Percentiles rank a stretch among this genome's conserved stretches.
Evolutionary conservation across 2,113 vertebrate species (phyloP).

Genomic region (Microcebus ravelobensis): DNA sequence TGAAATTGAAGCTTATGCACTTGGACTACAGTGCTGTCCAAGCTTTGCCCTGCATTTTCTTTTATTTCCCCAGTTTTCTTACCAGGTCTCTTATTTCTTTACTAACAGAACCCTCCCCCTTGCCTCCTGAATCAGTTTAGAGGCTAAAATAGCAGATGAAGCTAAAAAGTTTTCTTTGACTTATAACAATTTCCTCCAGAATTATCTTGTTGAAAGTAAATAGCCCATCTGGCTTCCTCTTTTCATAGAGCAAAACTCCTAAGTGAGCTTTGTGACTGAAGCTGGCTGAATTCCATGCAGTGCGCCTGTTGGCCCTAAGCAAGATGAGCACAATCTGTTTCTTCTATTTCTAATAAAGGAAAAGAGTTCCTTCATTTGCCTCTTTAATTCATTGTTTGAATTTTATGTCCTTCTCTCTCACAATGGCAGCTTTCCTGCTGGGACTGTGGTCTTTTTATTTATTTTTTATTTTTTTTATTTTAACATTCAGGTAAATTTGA

Average conservation of each 20-base stretch:
- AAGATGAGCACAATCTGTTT: constrained; percentile 85
- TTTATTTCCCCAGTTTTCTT: neutral
- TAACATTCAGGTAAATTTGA: constrained; percentile 78
- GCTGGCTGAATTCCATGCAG: constrained; percentile 81
- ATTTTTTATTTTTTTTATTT: neutral
- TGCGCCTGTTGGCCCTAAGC: constrained; percentile 81
- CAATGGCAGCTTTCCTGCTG: constrained; percentile 79
- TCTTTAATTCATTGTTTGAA: constrained; percentile 76
- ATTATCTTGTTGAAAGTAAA: constrained; percentile 84
- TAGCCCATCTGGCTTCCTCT: constrained; percentile 86
- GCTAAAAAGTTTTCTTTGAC: constrained; percentile 83
- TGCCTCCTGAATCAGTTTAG: constrained; percentile 1
- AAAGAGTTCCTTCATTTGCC: constrained; percentile 78
- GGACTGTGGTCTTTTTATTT: constrained; percentile 57
- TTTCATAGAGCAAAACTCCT: constrained; percentile 76
- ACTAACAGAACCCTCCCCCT: neutral
- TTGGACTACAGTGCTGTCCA: fast-evolving
- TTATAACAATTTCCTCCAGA: constrained; percentile 81
- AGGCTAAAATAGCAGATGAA: constrained; percentile 82
- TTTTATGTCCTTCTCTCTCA: constrained; percentile 78
- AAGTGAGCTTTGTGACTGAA: constrained; percentile 77
- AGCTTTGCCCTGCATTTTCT: fast-evolving
- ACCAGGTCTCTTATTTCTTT: neutral
- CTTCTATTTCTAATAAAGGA: constrained; percentile 81
- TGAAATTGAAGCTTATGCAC: fast-evolving